Conservation (phyloP, 2,888 invertebrate genomes). For the Lucinisca nassula region DNA sequence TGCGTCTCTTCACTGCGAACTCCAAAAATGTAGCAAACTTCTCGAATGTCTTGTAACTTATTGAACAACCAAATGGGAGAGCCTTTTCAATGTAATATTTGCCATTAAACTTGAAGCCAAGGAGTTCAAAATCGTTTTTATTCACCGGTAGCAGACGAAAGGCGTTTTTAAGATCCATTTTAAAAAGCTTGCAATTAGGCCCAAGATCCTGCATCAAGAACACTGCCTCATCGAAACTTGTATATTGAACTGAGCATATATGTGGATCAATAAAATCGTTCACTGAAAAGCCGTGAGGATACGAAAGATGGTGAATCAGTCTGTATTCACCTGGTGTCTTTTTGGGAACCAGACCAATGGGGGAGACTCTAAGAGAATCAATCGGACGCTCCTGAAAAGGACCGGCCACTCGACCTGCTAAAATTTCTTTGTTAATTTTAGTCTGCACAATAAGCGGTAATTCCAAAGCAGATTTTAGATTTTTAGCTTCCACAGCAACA, state of each 20-base stretch:
- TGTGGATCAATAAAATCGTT: slow-evolving; percentile 33
- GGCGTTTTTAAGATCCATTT: too few relatives aligned
- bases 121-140: too few relatives aligned
- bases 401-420: too few relatives aligned
- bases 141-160: too few relatives aligned
- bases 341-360: slow-evolving; percentile 46
- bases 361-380: slow-evolving; percentile 25
- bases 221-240: slow-evolving; percentile 37
- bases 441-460: neutral
- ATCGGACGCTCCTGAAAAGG: slow-evolving; percentile 20
- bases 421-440: slow-evolving; percentile 39
- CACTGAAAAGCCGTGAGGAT: slow-evolving; percentile 23
- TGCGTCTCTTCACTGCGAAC: neutral
- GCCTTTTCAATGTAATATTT: too few relatives aligned
- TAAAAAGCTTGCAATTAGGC: slow-evolving; percentile 26
- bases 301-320: slow-evolving; percentile 49
- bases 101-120: too few relatives aligned
- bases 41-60: neutral
- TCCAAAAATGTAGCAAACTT: too few relatives aligned
- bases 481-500: neutral
- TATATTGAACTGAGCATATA: slow-evolving; percentile 20
- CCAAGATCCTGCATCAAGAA: slow-evolving; percentile 44
- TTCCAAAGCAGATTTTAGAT: neutral
- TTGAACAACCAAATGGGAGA: too few relatives aligned
- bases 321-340: neutral